Evolutionary conservation across 1,140 invertebrate species (phyloP).

Genomic region (Eupristina koningsbergeri): DNA sequence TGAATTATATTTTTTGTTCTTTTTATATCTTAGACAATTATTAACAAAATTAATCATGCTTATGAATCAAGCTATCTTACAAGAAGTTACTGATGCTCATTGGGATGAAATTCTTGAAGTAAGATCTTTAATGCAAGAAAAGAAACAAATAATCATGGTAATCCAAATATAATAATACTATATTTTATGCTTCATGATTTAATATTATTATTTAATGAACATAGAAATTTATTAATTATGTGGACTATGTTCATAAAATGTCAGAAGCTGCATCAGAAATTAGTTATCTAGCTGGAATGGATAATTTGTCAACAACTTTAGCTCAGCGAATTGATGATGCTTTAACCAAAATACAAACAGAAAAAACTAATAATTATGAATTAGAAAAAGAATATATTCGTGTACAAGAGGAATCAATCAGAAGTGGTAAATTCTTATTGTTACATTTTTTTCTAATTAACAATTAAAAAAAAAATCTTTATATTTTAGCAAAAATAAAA

Average conservation of each 20-base stretch:
- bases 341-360: conserved; percentile 59
- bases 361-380: conserved; percentile 57
- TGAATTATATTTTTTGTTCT: conserved; percentile 10
- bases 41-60: conserved; percentile 63
- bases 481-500: conserved; percentile 37
- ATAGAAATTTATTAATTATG: conserved; percentile 63
- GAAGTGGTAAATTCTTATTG: conserved; percentile 52
- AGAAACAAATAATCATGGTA: conserved; percentile 60
- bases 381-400: conserved; percentile 63
- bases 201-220: conserved; percentile 3
- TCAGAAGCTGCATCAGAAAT: conserved; percentile 64
- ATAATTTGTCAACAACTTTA: conserved; percentile 64
- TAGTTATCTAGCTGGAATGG: conserved; percentile 65
- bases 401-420: conserved; percentile 63
- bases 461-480: neutral
- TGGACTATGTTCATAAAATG: conserved; percentile 69
- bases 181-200: neutral
- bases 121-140: conserved; percentile 61
- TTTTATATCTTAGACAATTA: conserved; percentile 56
- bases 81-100: conserved; percentile 61
- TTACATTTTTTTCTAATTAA: neutral
- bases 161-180: conserved; percentile 46
- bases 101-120: conserved; percentile 64
- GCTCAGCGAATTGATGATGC: conserved; percentile 66
- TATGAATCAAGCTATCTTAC: conserved; percentile 61